A percentile compares a stretch with the other conserved stretches of the same genome.
phyloP scores from a whole-genome alignment of 2,113 vertebrate genomes.

The Nothoprocta pentlandii region DNA sequence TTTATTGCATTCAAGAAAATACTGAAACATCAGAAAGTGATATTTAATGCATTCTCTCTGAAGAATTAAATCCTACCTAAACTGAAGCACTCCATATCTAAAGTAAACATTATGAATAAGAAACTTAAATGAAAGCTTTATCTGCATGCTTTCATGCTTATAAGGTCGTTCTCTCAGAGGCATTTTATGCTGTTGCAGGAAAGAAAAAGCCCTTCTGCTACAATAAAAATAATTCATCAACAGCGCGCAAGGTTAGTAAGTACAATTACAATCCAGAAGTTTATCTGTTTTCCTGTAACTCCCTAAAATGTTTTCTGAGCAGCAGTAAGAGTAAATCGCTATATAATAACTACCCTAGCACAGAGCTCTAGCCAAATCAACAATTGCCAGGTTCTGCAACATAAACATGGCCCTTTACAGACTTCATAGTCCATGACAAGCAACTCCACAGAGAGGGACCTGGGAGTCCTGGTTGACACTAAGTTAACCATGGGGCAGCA shows the following conservation, averaged over 20 bases:
- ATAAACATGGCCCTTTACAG: neutral
- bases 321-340: neutral
- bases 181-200: neutral
- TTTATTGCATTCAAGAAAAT: neutral
- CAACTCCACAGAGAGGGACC: no score
- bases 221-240: neutral
- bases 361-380: neutral
- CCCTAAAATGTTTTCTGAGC: neutral
- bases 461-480: no score
- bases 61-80: neutral
- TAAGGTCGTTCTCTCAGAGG: neutral
- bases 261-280: neutral
- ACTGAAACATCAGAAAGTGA: neutral
- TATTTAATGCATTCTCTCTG: neutral
- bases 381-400: neutral
- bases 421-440: neutral
- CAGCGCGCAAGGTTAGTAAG: neutral
- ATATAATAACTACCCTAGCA: neutral
- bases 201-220: neutral
- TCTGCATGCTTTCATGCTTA: neutral
- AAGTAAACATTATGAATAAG: neutral
- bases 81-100: neutral
- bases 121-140: neutral
- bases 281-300: neutral
- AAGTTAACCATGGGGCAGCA: no score